Percentiles rank a stretch among this genome's conserved stretches.
Evolutionary conservation across 2,113 vertebrate species (phyloP).

Genomic region (Caranx ignobilis): DNA sequence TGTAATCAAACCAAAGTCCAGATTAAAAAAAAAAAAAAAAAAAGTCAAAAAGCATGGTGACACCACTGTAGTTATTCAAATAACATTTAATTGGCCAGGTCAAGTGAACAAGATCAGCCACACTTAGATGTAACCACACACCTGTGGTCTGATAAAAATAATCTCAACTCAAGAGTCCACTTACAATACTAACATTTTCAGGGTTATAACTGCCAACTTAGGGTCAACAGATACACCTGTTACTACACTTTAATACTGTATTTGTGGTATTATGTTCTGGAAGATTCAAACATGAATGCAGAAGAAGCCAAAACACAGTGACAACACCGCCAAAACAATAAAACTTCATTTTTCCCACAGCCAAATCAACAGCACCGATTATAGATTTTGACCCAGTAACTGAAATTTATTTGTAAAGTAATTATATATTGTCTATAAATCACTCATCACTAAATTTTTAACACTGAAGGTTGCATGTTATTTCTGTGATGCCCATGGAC

Average conservation of each 20-base stretch:
- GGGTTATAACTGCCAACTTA: background rate
- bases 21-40: too few relatives aligned
- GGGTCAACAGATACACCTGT: background rate
- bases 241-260: background rate
- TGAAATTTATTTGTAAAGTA: background rate
- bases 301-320: background rate
- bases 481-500: too few relatives aligned
- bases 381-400: background rate
- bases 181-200: background rate
- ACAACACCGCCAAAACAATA: background rate
- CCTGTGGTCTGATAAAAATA: background rate
- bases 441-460: too few relatives aligned
- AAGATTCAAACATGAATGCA: background rate
- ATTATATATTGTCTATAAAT: background rate
- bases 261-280: background rate
- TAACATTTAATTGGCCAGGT: too few relatives aligned
- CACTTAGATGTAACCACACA: background rate
- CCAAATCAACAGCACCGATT: too few relatives aligned
- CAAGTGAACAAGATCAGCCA: background rate
- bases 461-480: too few relatives aligned
- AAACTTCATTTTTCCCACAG: too few relatives aligned
- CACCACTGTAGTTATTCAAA: background rate
- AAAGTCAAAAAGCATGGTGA: too few relatives aligned
- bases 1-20: background rate
- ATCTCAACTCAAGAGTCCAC: constrained; percentile 1